Evolutionary conservation across 2,797 vertebrate species (phyloP), one percentile per base, ranked within the genome.

Genomic region (Xenentodon cancila): DNA sequence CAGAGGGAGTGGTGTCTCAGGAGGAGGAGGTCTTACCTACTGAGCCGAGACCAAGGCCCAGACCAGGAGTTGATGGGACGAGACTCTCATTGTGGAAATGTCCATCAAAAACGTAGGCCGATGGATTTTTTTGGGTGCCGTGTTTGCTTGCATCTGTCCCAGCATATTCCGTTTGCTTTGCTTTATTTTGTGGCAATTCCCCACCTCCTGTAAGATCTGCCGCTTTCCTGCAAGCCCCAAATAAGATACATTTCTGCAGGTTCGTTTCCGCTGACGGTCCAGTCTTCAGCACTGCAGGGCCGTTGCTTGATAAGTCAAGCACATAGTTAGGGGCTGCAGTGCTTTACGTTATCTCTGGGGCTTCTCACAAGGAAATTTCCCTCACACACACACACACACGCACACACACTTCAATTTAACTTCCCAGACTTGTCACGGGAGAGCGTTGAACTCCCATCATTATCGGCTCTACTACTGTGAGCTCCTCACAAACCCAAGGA

Each of bases 81-180:
- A 85, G 83, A 53, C 73, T 85, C 75, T 85, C 84, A 73, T 88
- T 78, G 85, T 73, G 67, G 86, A 86, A 68, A 80, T 69, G 82
- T 89, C 91, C 88, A 88, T 90, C 85, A 89, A 67, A 90, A 87
- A 88, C 59, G 78, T 62, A 81, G 68, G 53, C 59, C 70, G 79
- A 84, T 67, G 68, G 73, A 59, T 74, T 79, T 77, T 37, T 11
- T 70, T 42, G 48, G 66, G 56, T 55, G 50, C 44, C 54, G 25
- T 20, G 59, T 62, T 59, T 56, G 46, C 59, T 54, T 59, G 67
- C 64, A 67, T 74, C 65, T 75, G 46, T 54, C 56, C 67, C 22
- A 73, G 59, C 64, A 74, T 52, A 73, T 77, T 64, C 52, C 54
- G 53, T 45, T 42, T 50, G 18, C 50, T 73, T 46, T 59, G 45